These are phyloP conservation scores for Myrmecobius fasciatus DNA, from an alignment of 2,113 vertebrate species.

Conservation along the genomic window DNA sequence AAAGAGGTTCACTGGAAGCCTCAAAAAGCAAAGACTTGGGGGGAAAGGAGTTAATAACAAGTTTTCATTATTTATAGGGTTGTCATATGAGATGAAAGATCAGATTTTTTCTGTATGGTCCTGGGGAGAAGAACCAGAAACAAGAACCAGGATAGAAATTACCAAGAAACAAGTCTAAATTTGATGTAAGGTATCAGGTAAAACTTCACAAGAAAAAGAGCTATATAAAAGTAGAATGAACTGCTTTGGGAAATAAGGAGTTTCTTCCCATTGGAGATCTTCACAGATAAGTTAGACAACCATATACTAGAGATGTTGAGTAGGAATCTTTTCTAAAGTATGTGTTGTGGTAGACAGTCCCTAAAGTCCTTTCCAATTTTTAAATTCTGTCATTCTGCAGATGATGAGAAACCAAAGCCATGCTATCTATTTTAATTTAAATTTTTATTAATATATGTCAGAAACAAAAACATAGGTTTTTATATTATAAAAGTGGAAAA, in stretches of 20 bases:
- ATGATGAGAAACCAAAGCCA: neutral
- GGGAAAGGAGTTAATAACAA: neutral
- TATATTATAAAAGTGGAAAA: neutral
- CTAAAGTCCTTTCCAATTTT: neutral
- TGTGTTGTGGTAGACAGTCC: neutral
- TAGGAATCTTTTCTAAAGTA: neutral
- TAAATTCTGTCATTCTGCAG: neutral
- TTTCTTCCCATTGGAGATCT: neutral
- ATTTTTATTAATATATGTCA: neutral
- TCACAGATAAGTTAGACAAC: neutral
- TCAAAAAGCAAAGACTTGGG: neutral
- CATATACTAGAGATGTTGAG: neutral
- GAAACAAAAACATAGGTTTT: neutral
- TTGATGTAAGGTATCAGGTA: neutral
- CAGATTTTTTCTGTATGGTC: neutral
- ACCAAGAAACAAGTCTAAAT: neutral
- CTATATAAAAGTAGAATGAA: neutral
- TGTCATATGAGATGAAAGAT: neutral
- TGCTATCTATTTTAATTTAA: neutral
- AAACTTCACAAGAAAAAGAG: neutral
- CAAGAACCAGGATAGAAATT: neutral
- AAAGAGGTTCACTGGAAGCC: no score
- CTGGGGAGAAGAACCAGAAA: neutral
- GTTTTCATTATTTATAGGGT: neutral
- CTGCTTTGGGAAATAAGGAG: accelerated